phyloP scores from a whole-genome alignment of 2,797 vertebrate species.

The Dendrocincla tyrannina region DNA sequence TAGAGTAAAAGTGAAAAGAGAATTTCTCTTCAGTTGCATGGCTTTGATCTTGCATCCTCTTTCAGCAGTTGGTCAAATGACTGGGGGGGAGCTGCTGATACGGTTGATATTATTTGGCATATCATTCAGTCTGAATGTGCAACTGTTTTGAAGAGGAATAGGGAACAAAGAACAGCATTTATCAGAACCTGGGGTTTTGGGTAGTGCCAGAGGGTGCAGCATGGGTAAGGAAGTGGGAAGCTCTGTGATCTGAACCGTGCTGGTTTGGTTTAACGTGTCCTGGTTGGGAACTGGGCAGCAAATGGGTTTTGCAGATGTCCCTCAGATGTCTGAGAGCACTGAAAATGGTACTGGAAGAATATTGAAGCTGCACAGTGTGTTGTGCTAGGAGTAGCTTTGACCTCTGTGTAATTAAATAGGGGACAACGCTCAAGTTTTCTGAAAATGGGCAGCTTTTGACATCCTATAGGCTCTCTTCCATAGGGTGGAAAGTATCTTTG shows the following conservation, averaged over 20 bases:
- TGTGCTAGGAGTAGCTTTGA: background rate
- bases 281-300: background rate
- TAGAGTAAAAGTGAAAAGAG: background rate
- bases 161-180: background rate
- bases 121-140: background rate
- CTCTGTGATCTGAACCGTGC: background rate
- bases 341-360: background rate
- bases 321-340: background rate
- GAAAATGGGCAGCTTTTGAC: background rate
- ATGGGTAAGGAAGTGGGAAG: background rate
- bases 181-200: background rate
- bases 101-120: background rate
- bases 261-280: background rate
- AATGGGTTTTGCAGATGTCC: background rate
- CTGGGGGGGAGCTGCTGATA: background rate
- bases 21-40: background rate
- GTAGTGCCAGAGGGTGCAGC: fast-evolving
- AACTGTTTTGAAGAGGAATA: background rate
- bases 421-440: background rate
- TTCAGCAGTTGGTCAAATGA: background rate
- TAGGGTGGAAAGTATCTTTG: background rate
- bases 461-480: background rate
- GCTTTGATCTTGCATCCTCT: slow-evolving; percentile 14
- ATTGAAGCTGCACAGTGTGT: background rate
- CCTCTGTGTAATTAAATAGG: background rate